These are phyloP conservation scores for Plusia festucae DNA, from an alignment of 2,888 invertebrate species.

Conservation along the genomic window DNA sequence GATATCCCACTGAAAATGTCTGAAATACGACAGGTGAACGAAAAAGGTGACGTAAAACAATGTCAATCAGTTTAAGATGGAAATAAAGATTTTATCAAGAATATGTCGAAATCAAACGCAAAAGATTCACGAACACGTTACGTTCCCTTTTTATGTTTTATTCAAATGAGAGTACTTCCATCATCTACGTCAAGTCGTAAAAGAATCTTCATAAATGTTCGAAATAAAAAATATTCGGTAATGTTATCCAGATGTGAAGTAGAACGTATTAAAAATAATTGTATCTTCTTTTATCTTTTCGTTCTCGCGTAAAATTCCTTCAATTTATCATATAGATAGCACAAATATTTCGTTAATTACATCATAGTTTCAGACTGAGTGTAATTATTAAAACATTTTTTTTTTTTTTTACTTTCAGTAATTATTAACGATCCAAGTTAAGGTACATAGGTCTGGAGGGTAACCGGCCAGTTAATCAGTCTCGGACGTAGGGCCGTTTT, in stretches of 20 bases:
- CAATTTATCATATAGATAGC: background rate
- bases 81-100: constrained; percentile 29
- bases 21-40: constrained; percentile 14
- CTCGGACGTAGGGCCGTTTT: constrained; percentile 63
- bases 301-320: background rate
- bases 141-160: constrained; percentile 71
- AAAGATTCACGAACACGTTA: constrained; percentile 39
- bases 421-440: constrained; percentile 27
- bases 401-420: background rate
- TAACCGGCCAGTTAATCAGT: constrained; percentile 67
- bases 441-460: constrained; percentile 39
- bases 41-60: constrained; percentile 32
- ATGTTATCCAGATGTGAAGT: constrained; percentile 9
- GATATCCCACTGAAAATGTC: constrained; percentile 21
- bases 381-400: background rate
- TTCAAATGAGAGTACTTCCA: constrained; percentile 72
- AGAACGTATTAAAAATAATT: constrained; percentile 6
- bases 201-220: constrained; percentile 28
- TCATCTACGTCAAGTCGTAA: constrained; percentile 69
- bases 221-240: constrained; percentile 28
- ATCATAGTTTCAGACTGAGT: background rate
- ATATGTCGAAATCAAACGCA: constrained; percentile 42
- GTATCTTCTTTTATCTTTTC: background rate
- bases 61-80: constrained; percentile 16
- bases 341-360: background rate